A percentile compares a stretch with the other conserved stretches of the same genome.
These are phyloP conservation scores for Luperina nickerlii DNA, from an alignment of 2,888 invertebrate species.

Conservation along the genomic window DNA sequence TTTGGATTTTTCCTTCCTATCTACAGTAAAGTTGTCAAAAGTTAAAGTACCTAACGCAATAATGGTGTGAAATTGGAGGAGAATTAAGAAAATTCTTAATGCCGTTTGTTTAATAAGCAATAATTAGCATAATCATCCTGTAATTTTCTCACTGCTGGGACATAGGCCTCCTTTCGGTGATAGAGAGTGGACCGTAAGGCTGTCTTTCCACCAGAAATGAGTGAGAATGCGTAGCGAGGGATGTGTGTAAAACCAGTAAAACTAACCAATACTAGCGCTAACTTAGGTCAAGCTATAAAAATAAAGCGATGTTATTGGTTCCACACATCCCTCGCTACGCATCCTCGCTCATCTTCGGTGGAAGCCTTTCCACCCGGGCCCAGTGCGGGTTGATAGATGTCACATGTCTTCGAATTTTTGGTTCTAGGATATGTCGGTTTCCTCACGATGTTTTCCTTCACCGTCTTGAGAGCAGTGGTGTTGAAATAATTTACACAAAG, in stretches of 20 bases:
- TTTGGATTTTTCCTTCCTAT: conserved; percentile 28
- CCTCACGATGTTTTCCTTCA: no score
- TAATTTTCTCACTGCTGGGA: background rate
- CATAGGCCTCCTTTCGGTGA: background rate
- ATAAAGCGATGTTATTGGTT: no score
- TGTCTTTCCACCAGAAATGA: no score
- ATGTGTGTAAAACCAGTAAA: no score
- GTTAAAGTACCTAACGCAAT: background rate
- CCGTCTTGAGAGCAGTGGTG: background rate
- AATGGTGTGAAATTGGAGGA: background rate
- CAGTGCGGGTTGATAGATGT: background rate
- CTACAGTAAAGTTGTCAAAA: background rate
- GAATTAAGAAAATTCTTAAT: background rate
- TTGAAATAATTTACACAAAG: background rate
- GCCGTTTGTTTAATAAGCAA: background rate
- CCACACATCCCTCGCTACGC: no score
- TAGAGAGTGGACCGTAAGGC: background rate
- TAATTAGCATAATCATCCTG: background rate
- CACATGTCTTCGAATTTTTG: no score
- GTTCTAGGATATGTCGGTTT: no score
- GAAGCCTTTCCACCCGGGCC: background rate
- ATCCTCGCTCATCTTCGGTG: no score
- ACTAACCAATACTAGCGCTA: no score
- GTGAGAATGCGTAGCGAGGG: no score
- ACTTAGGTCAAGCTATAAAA: no score